phyloP scores from a whole-genome alignment of 2,888 invertebrate species.

The Dynastes hyllus region DNA sequence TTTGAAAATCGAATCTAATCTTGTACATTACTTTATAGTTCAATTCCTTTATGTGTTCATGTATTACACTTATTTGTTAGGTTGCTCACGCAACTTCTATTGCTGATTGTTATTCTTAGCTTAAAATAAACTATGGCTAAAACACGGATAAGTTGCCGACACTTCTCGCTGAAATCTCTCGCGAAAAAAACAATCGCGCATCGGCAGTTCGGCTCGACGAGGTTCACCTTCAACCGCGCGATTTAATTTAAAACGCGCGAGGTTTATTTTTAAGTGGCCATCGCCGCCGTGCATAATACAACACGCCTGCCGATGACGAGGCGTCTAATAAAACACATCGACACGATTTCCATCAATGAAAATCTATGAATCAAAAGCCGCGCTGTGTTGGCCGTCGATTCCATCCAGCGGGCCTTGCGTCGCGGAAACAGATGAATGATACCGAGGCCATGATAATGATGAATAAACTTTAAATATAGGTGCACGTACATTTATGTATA shows the following conservation, averaged over 20 bases:
- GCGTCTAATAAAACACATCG: constrained; percentile 27
- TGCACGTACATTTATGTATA: neutral
- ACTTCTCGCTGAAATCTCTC: neutral
- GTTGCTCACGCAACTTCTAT: too few relatives aligned
- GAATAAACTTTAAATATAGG: constrained; percentile 22
- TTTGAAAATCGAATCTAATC: too few relatives aligned
- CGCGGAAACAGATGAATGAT: constrained; percentile 2
- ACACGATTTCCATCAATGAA: constrained; percentile 45
- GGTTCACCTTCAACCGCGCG: constrained; percentile 6
- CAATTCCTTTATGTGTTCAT: too few relatives aligned
- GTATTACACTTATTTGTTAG: too few relatives aligned
- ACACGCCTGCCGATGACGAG: neutral
- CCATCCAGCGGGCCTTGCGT: neutral
- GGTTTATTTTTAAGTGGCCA: constrained; percentile 40
- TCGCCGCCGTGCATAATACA: constrained; percentile 4
- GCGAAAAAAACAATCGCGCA: neutral
- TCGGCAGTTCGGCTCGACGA: neutral
- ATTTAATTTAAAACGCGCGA: constrained; percentile 22
- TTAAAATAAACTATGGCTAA: too few relatives aligned
- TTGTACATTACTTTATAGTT: too few relatives aligned
- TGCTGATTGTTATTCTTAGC: too few relatives aligned
- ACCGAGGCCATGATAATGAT: neutral
- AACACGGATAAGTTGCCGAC: constrained; percentile 5
- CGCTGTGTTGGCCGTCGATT: constrained; percentile 4
- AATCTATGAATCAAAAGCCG: constrained; percentile 35